Percentiles rank a stretch among this genome's conserved stretches.
Conservation (phyloP, 2,113 vertebrate genomes). For the Marmota monax region DNA sequence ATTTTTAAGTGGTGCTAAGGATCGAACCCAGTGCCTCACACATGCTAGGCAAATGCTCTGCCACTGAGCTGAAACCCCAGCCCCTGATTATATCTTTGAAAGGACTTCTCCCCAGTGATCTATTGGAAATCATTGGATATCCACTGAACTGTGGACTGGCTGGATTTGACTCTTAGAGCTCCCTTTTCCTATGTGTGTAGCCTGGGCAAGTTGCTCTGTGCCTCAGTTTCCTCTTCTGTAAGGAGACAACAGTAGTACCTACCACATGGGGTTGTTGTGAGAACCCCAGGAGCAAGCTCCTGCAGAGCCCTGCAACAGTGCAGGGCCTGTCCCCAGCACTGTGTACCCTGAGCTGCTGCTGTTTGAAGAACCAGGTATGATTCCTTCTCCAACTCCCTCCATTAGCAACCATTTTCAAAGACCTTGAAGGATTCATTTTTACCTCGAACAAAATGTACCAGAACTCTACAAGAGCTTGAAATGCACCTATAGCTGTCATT, state of each 20-base stretch:
- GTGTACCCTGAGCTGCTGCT: fast-evolving
- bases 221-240: neutral
- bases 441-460: conserved; percentile 28
- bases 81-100: neutral
- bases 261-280: neutral
- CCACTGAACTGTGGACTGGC: neutral
- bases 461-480: neutral
- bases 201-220: neutral
- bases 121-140: neutral
- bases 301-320: fast-evolving
- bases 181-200: neutral
- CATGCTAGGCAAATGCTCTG: no score
- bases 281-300: fast-evolving
- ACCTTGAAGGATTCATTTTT: neutral
- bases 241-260: neutral
- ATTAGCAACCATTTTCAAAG: neutral
- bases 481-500: neutral
- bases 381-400: neutral
- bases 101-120: neutral
- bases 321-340: fast-evolving
- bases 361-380: neutral
- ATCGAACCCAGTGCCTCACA: no score
- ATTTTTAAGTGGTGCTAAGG: no score
- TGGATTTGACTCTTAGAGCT: neutral
- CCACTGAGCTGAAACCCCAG: no score